A percentile compares a stretch with the other conserved stretches of the same genome.
These are phyloP conservation scores for Aleiodes leptofemur DNA, from an alignment of 2,888 invertebrate genomes.

Conservation along the genomic window DNA sequence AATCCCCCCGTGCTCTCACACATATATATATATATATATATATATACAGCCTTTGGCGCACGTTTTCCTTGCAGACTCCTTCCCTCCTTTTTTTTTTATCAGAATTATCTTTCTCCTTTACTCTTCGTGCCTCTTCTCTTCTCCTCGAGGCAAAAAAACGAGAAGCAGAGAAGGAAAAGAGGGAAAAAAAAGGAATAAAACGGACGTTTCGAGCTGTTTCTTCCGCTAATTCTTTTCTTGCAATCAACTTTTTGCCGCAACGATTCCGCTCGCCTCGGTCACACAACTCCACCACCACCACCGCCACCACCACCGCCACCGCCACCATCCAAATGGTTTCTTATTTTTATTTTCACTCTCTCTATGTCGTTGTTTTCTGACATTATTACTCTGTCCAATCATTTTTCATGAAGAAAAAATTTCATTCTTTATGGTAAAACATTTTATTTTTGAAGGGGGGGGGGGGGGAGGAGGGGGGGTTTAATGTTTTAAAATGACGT, in stretches of 20 bases:
- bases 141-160: slow-evolving; percentile 55
- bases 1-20: slow-evolving; percentile 29
- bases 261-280: slow-evolving; percentile 3
- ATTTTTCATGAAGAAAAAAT: background rate
- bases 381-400: slow-evolving; percentile 27
- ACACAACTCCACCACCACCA: background rate
- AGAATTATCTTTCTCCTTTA: slow-evolving; percentile 33
- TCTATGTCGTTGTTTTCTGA: background rate
- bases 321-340: background rate
- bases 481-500: too few relatives aligned
- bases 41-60: slow-evolving; percentile 38
- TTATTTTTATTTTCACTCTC: background rate
- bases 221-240: slow-evolving; percentile 69
- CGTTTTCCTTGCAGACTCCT: slow-evolving; percentile 35
- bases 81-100: slow-evolving; percentile 33
- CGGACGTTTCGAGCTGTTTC: slow-evolving; percentile 60
- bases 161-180: slow-evolving; percentile 32
- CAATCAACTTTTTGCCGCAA: slow-evolving; percentile 62
- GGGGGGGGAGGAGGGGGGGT: too few relatives aligned
- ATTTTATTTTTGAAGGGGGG: too few relatives aligned
- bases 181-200: slow-evolving; percentile 42
- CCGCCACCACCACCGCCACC: too few relatives aligned
- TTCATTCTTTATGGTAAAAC: background rate
- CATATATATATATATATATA: too few relatives aligned
- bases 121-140: slow-evolving; percentile 36